A percentile compares a stretch with the other conserved stretches of the same genome.
Evolutionary conservation across 1,140 invertebrate species (phyloP).

Genomic region (Heliothis virescens): DNA sequence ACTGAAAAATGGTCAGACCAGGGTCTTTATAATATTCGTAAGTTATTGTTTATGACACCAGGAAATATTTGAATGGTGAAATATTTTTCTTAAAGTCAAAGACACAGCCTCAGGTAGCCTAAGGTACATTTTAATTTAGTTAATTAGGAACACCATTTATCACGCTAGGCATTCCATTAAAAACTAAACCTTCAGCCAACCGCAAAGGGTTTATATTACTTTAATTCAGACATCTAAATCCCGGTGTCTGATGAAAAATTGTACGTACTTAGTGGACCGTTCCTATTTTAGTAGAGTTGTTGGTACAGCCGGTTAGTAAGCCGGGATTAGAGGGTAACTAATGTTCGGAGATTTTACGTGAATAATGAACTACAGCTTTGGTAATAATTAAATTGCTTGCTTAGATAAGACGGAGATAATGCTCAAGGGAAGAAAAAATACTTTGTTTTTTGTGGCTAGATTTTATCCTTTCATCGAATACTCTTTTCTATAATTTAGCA

Average conservation of each 20-base stretch:
- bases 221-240: neutral
- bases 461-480: too few relatives aligned
- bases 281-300: slow-evolving; percentile 14
- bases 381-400: slow-evolving; percentile 35
- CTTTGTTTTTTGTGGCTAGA: neutral
- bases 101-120: too few relatives aligned
- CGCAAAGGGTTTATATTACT: neutral
- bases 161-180: neutral
- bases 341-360: slow-evolving; percentile 26
- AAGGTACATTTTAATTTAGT: too few relatives aligned
- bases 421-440: neutral
- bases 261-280: slow-evolving; percentile 24
- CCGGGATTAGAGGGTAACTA: slow-evolving; percentile 26
- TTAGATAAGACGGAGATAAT: slow-evolving; percentile 24
- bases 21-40: too few relatives aligned
- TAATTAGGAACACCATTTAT: too few relatives aligned
- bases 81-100: too few relatives aligned
- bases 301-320: slow-evolving; percentile 18
- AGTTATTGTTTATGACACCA: too few relatives aligned
- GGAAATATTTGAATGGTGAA: too few relatives aligned
- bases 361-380: slow-evolving; percentile 27
- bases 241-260: slow-evolving; percentile 12
- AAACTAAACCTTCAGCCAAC: neutral
- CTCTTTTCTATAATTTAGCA: too few relatives aligned
- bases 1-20: too few relatives aligned